Base-by-base conservation (phyloP, 2,797 vertebrate genomes). In the Neomorphus geoffroyi region DNA sequence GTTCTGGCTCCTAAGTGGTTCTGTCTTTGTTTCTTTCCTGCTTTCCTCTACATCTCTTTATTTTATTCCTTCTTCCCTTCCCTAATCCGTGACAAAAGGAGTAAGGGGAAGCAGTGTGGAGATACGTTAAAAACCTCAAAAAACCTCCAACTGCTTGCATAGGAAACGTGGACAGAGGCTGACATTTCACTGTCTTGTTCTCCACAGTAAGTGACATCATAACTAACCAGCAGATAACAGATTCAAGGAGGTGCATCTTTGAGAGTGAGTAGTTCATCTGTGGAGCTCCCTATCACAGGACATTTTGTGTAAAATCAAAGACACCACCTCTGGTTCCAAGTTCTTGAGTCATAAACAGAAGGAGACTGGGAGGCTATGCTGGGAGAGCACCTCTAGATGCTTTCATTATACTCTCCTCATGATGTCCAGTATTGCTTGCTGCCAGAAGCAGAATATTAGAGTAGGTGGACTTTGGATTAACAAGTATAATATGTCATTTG, bases 391-490 rank as follows among this genome's bases (percentile, higher is more conserved):
- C 26, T 8, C n/a, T 32, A 22, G 46, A 18, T 2, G 1, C 11
- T 16, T 56, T 53, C 67, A 66, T 60, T 46, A 4, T 4, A 13
- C 30, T 84, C 13, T 80, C 84, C n/a, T 71, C 13, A 6, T 13
- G 12, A 66, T 37, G 21, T 28, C 27, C 61, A 30, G 48, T 27
- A 58, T 60, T 84, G 23, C 53, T 32, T 48, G 53, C 48, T 74
- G n/a, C 50, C 65, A 89, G 78, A 74, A 79, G 50, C n/a, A 81
- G 58, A 81, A 35, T 64, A 69, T 71, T 74, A 74, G 32, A 17
- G 15, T 79, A 84, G n/a, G 48, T 64, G 57, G 71, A 81, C 14
- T 92, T 94, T 19, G 85, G 66, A 87, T 89, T 87, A 84, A 79
- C 23, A 53, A 89, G 10, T 84, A 48, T 79, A 87, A 87, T 43